A percentile compares a stretch with the other conserved stretches of the same genome.
Conservation (phyloP, 2,113 vertebrate genomes). For the human region GRCh38 chr3:45693501-45694000, state of each 20-base stretch:
- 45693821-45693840: slow-evolving; percentile 6
- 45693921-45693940: not conserved
- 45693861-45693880: not conserved
- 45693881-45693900: not conserved
- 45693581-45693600: not conserved
- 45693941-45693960: not conserved
- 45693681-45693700: not conserved
- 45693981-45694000: not conserved
- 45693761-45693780: not conserved
- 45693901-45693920: not conserved
- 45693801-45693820: slow-evolving; percentile 15
- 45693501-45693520: not conserved
- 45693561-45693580: not conserved
- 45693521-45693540: not conserved
- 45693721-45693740: slow-evolving; percentile 3
- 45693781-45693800: slow-evolving; percentile 13
- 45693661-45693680: not conserved
- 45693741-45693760: not conserved
- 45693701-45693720: not conserved
- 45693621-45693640: not conserved
- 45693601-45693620: not conserved
- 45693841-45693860: not conserved
- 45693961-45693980: not conserved
- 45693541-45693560: not conserved
- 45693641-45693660: slow-evolving; percentile 19